Evolutionary conservation across 2,797 vertebrate species (phyloP), one percentile per base, ranked within the genome.

Genomic region (Microhierax caerulescens): DNA sequence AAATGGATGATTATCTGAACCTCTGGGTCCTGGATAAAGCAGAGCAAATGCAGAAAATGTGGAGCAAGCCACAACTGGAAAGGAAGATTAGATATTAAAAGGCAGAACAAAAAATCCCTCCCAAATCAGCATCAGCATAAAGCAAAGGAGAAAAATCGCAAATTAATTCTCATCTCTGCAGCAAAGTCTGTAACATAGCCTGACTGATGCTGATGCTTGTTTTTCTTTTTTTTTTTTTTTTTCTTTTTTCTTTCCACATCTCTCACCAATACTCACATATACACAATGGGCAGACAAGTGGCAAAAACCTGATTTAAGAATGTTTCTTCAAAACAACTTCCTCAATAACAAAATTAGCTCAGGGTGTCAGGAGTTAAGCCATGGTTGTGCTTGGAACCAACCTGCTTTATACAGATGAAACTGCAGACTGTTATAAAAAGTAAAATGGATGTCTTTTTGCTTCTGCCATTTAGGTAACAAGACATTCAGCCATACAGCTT

Each of bases 1-100:
- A 95, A 95, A 94, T 36, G 45, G 51, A 85, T 87, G 67, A 92
- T 93, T 96, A 89, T 82, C 74, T 89, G 63, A 94, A 95, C 53
- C 80, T 92, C 70, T 74, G 68, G 51, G 74, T 90, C 63, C 48
- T 64, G 37, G 70, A 82, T 89, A 96, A 95, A 34, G 53, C 47
- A 87, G 51, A 92, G 56, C 48, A 95, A 92, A 88, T 59, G 74
- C 74, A 95, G 83, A 91, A 92, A 91, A 30, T 0, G 0, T 39
- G 48, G 27, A 85, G 41, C 67, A 95, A 96, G 90, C 50, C 86
- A 89, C 74, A 89, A 64, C 67, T 94, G 86, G 80, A 93, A 92
- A 83, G 23, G 28, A 95, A 90, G 85, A 94, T 90, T 74, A 93
- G 77, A 73, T 87, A 92, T 72, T 85, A 85, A 95, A 88, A 94